A percentile compares a stretch with the other conserved stretches of the same genome.
Evolutionary conservation across 2,113 vertebrate genomes (phyloP).

Genomic region (Nerophis lumbriciformis): DNA sequence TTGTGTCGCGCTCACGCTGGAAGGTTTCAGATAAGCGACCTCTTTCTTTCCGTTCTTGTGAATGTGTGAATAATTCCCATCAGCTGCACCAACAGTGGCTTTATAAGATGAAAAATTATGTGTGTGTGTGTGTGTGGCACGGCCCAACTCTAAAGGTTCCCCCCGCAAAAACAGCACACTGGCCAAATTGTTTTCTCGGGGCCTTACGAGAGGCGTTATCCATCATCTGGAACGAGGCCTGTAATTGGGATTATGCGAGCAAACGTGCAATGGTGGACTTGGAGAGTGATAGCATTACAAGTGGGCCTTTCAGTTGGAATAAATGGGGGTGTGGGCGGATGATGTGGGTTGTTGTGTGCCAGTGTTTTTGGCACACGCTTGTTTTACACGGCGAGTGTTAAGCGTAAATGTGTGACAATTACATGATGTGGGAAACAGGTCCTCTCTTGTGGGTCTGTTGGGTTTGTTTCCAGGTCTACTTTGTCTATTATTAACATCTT

Average conservation of each 20-base stretch:
- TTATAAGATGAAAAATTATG: constrained; percentile 54
- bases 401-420: constrained; percentile 2
- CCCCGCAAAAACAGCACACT: constrained; percentile 28
- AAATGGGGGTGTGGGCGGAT: constrained; percentile 15
- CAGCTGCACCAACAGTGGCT: constrained; percentile 55
- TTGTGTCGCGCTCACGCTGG: constrained; percentile 42
- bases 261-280: constrained; percentile 60
- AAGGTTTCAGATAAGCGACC: constrained; percentile 47
- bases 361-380: constrained; percentile 30
- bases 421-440: not conserved
- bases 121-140: constrained; percentile 13
- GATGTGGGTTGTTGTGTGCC: constrained; percentile 20
- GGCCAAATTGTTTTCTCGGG: constrained; percentile 55
- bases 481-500: no score
- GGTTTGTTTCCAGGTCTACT: no score
- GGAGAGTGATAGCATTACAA: constrained; percentile 58
- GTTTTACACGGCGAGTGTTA: constrained; percentile 19
- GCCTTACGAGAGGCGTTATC: constrained; percentile 44
- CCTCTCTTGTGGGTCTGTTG: not conserved
- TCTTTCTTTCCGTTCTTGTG: not conserved
- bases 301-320: constrained; percentile 49
- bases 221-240: constrained; percentile 63
- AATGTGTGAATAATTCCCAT: not conserved
- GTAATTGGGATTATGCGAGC: constrained; percentile 63
- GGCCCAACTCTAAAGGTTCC: constrained; percentile 50